Percentiles rank a stretch among this genome's conserved stretches.
These are phyloP conservation scores for Brachionus koreanus DNA, from an alignment of 1,140 invertebrate genomes.

Conservation along the genomic window DNA sequence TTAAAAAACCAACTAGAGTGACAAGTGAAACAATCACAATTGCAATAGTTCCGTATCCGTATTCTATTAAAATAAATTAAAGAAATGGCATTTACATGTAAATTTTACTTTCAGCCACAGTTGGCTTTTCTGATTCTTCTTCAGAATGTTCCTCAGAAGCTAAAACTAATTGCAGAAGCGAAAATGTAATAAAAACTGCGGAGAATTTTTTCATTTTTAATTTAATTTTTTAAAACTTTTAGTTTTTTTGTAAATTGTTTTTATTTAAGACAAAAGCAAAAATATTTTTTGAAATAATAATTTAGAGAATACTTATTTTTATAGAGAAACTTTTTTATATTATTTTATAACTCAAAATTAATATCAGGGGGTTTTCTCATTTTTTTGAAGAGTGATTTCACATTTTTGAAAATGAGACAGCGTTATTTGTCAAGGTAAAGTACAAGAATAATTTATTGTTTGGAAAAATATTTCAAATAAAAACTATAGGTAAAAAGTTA, in stretches of 20 bases:
- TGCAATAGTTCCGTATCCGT: conserved; percentile 14
- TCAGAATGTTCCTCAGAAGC: neutral
- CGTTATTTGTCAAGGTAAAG: neutral
- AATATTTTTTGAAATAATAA: neutral
- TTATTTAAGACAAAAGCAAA: neutral
- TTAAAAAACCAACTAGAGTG: neutral
- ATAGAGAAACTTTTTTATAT: neutral
- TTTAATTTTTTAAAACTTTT: neutral
- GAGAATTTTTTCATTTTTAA: neutral
- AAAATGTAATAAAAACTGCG: neutral
- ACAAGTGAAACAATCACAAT: neutral
- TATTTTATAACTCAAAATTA: neutral
- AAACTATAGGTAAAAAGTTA: neutral
- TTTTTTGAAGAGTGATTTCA: neutral
- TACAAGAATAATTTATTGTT: neutral
- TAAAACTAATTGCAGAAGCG: neutral
- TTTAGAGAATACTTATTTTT: neutral
- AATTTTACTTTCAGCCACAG: conserved; percentile 1
- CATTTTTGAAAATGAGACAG: conserved; percentile 3
- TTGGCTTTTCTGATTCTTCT: neutral
- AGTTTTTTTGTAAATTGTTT: neutral
- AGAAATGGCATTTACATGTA: neutral
- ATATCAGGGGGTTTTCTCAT: neutral
- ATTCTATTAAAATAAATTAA: conserved; percentile 8
- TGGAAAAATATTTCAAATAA: neutral